A percentile compares a stretch with the other conserved stretches of the same genome.
These are phyloP conservation scores for Umimayanthus chanpuru DNA, from an alignment of 92 coral and sea anemone genomes.

Conservation along the genomic window DNA sequence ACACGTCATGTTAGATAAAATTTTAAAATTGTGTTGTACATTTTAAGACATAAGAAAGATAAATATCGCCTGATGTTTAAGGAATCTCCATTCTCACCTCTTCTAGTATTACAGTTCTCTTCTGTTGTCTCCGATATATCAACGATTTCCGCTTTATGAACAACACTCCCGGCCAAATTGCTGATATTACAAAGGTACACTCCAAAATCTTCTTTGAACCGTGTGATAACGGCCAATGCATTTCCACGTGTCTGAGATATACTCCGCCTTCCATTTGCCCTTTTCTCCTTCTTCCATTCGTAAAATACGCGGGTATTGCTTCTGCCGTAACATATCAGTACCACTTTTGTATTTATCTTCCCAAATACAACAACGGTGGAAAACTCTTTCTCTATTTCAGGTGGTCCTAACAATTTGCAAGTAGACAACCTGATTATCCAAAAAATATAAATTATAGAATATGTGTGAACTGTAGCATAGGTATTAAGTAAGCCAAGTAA, in stretches of 20 bases:
- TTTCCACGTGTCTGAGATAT: neutral
- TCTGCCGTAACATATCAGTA: neutral
- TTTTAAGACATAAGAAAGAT: too few relatives aligned
- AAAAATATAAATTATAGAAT: too few relatives aligned
- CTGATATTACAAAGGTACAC: conserved; percentile 7
- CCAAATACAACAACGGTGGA: neutral
- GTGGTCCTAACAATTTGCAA: neutral
- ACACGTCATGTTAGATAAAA: too few relatives aligned
- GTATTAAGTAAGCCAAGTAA: too few relatives aligned
- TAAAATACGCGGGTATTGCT: neutral
- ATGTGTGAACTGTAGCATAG: too few relatives aligned
- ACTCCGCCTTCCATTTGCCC: neutral
- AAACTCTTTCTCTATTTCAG: neutral
- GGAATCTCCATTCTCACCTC: neutral
- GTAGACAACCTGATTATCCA: neutral
- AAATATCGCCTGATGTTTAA: too few relatives aligned
- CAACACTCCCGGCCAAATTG: neutral
- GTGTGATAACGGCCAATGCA: neutral
- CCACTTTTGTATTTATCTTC: neutral
- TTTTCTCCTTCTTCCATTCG: neutral
- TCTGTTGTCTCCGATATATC: neutral
- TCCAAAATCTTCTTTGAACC: neutral
- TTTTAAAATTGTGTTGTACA: too few relatives aligned
- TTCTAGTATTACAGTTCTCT: neutral
- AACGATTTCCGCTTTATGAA: neutral